phyloP scores from a whole-genome alignment of 2,797 vertebrate genomes.

The Leptoclinus maculatus region DNA sequence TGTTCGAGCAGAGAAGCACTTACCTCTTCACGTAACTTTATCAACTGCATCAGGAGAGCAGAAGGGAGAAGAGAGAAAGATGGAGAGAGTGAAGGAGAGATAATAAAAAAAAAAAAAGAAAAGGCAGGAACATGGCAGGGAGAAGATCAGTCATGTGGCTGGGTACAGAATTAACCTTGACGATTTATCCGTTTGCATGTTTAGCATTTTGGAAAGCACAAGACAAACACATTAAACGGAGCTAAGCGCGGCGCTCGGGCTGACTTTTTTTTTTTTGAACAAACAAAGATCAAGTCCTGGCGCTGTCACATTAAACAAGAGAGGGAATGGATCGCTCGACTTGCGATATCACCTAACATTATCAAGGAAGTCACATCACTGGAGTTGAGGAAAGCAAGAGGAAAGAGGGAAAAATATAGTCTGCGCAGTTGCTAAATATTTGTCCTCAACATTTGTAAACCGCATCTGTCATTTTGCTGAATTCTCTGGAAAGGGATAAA shows the following conservation, averaged over 20 bases:
- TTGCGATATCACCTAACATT: constrained; percentile 92
- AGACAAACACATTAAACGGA: constrained; percentile 97
- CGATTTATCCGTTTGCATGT: constrained; percentile 97
- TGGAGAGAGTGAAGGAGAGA: constrained; percentile 84
- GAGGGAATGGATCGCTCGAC: constrained; percentile 92
- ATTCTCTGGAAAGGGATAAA: constrained; percentile 53
- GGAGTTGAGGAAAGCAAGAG: constrained; percentile 87
- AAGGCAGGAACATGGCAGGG: constrained; percentile 93
- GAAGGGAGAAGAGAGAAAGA: constrained; percentile 72
- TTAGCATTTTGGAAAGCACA: constrained; percentile 98
- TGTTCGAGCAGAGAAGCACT: constrained; percentile 89
- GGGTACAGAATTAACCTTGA: constrained; percentile 98
- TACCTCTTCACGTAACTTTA: constrained; percentile 99
- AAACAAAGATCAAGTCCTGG: constrained; percentile 99
- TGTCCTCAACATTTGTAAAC: constrained; percentile 9
- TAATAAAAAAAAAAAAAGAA: constrained; percentile 63
- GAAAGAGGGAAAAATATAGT: constrained; percentile 66
- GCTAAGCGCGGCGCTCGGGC: constrained; percentile 92
- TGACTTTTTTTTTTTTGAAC: constrained; percentile 94
- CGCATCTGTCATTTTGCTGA: constrained; percentile 64
- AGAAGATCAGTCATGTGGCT: constrained; percentile 95
- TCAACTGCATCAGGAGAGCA: constrained; percentile 98
- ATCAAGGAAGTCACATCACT: constrained; percentile 93
- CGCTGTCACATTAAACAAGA: constrained; percentile 98
- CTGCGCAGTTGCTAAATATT: constrained; percentile 49